These are phyloP conservation scores for Formica selysi DNA, from an alignment of 1,140 invertebrate species.

Conservation along the genomic window DNA sequence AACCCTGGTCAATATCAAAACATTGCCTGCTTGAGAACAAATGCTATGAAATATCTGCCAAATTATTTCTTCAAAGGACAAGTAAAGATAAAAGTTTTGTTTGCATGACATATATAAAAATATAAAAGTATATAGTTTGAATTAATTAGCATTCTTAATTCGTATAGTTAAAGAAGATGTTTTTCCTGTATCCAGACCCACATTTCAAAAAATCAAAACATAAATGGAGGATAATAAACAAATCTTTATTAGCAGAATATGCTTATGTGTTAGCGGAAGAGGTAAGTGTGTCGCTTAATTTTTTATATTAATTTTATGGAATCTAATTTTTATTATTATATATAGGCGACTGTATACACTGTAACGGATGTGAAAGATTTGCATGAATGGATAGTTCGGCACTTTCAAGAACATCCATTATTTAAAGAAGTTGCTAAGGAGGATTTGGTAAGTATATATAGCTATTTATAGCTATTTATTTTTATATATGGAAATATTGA, in stretches of 20 bases:
- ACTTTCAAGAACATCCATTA: slow-evolving; percentile 96
- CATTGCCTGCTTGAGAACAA: slow-evolving; percentile 97
- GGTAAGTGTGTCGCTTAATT: slow-evolving; percentile 87
- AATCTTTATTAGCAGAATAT: slow-evolving; percentile 97
- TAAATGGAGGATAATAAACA: slow-evolving; percentile 99
- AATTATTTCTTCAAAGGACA: slow-evolving; percentile 98
- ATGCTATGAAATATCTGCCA: slow-evolving; percentile 99
- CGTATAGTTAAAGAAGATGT: slow-evolving; percentile 97
- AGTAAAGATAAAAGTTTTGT: slow-evolving; percentile 85
- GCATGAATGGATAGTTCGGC: slow-evolving; percentile 98
- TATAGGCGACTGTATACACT: slow-evolving; percentile 96
- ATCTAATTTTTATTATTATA: slow-evolving; percentile 33
- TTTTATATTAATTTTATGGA: slow-evolving; percentile 33
- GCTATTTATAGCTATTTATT: slow-evolving; percentile 11
- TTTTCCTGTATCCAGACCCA: slow-evolving; percentile 99
- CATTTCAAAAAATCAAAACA: slow-evolving; percentile 99
- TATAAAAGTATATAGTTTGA: slow-evolving; percentile 2
- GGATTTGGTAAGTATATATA: slow-evolving; percentile 62
- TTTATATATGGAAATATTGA: not conserved
- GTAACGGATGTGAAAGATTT: slow-evolving; percentile 99
- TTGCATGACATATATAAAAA: not conserved
- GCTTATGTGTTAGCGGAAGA: slow-evolving; percentile 96
- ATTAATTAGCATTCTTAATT: slow-evolving; percentile 54
- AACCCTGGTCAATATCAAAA: slow-evolving; percentile 95
- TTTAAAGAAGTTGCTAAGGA: slow-evolving; percentile 91